These are phyloP conservation scores for Megalopta genalis DNA, from an alignment of 1,140 invertebrate genomes.

Conservation along the genomic window DNA sequence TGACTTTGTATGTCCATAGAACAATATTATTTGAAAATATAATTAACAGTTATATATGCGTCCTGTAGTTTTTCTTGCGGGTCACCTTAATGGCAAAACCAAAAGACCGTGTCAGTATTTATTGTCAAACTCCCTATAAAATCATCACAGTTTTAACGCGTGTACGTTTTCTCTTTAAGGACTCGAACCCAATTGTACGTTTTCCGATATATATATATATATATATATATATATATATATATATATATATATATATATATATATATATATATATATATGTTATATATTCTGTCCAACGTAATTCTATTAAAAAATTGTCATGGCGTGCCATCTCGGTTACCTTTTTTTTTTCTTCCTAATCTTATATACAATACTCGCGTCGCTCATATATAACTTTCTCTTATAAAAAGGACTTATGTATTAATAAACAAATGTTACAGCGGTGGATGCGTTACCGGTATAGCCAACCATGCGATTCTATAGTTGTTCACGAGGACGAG, in stretches of 20 bases:
- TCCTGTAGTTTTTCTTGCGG: conserved; percentile 10
- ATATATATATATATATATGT: too few species aligned
- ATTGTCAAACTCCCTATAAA: conserved; percentile 45
- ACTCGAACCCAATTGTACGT: neutral
- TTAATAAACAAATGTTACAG: conserved; percentile 31
- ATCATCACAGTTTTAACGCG: conserved; percentile 42
- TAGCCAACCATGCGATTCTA: conserved; percentile 22
- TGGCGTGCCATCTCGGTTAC: neutral
- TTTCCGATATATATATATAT: neutral
- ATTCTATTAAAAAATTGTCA: conserved; percentile 28
- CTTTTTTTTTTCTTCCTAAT: neutral
- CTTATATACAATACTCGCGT: conserved; percentile 38
- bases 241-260: too few species aligned
- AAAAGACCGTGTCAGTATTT: conserved; percentile 37
- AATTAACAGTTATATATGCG: conserved; percentile 20
- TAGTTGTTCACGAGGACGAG: conserved; percentile 18
- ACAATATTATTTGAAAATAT: conserved; percentile 33
- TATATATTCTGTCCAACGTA: conserved; percentile 7
- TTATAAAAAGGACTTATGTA: conserved; percentile 44
- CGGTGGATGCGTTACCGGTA: conserved; percentile 11
- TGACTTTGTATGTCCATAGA: conserved; percentile 15
- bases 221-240: too few species aligned
- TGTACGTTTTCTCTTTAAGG: neutral
- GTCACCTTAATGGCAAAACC: conserved; percentile 17
- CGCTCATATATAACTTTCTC: conserved; percentile 6